phyloP scores from a whole-genome alignment of 2,113 vertebrate species.

The Oceanodroma tethys region DNA sequence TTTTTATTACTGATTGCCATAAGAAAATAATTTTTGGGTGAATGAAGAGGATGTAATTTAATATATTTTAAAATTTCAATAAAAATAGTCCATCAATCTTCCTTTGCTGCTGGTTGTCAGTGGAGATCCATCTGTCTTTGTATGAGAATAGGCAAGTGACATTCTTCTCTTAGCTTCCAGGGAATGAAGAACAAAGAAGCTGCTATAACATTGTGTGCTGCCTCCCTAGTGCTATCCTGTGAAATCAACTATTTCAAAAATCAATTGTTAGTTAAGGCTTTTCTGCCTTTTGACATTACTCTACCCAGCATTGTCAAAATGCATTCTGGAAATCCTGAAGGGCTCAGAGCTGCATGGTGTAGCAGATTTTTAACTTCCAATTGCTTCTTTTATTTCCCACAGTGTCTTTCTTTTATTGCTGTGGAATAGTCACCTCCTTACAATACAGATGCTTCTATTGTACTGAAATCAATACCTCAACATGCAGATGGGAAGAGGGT shows the following conservation, averaged over 20 bases:
- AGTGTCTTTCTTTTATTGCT: not conserved
- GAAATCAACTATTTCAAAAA: not conserved
- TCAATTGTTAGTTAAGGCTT: not conserved
- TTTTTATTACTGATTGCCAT: not conserved
- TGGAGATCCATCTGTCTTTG: not conserved
- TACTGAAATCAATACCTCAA: not conserved
- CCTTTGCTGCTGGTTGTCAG: not conserved
- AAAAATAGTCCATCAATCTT: not conserved
- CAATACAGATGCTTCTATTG: not conserved
- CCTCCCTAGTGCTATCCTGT: not conserved
- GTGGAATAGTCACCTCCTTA: not conserved
- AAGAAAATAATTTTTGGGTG: not conserved
- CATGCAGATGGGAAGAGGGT: not conserved
- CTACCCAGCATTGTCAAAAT: not conserved
- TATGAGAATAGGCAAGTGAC: not conserved
- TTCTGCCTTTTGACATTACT: not conserved
- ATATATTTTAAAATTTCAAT: not conserved
- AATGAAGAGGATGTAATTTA: not conserved
- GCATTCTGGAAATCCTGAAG: not conserved
- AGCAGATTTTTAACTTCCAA: not conserved
- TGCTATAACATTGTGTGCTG: not conserved
- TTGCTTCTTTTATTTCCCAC: not conserved
- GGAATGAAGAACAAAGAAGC: not conserved
- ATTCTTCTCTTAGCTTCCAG: not conserved
- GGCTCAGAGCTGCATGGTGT: not conserved